Evolutionary conservation across 2,888 invertebrate species (phyloP), one percentile per base, ranked within the genome.

Genomic region (Chloromyia formosa): DNA sequence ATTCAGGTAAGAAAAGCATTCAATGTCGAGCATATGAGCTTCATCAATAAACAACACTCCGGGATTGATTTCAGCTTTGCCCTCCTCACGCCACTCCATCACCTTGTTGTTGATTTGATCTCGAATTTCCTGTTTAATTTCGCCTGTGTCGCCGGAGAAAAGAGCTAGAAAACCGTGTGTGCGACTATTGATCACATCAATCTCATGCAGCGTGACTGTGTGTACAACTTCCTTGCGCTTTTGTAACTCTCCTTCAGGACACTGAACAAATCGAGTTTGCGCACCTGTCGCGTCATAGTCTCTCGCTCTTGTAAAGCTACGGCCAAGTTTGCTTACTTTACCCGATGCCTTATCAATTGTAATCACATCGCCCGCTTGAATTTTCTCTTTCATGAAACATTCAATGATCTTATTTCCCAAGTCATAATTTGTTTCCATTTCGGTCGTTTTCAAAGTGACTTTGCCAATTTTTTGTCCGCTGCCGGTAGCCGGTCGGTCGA

Each of bases 341-440:
- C 98, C 98, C 0, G 98, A 98, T 0, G 98, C 97, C 86, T 98
- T 98, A 86, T 99, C 98, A 80, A 99, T 98, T 5, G 97, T 98
- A 18, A 99, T 94, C 0, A 99, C 96, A 84, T 99, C 99, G 1
- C 98, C 96, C 0, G 95, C 93, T 88, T 94, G 94, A 1, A 95
- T 95, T 88, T 97, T 98, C 82, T 98, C 97, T 81, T 98, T 98
- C 80, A 96, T 91, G 74, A 98, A 89, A 73, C 95, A 94, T 84
- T 98, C 98, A 73, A 98, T 98, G 92, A 98, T 98, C 88, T 98
- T 98, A 69, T 94, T 93, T 1, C 99, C 99, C 83, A 99, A 89
- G 84, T 99, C 99, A 83, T 99, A 99, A 78, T 98, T 94, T 0
- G 99, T 98, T 86, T 99, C 99, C 99, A 99, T 99, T 85, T 99